A percentile compares a stretch with the other conserved stretches of the same genome.
These are phyloP conservation scores for Capromys pilorides DNA, from an alignment of 2,797 vertebrate species.

Conservation along the genomic window DNA sequence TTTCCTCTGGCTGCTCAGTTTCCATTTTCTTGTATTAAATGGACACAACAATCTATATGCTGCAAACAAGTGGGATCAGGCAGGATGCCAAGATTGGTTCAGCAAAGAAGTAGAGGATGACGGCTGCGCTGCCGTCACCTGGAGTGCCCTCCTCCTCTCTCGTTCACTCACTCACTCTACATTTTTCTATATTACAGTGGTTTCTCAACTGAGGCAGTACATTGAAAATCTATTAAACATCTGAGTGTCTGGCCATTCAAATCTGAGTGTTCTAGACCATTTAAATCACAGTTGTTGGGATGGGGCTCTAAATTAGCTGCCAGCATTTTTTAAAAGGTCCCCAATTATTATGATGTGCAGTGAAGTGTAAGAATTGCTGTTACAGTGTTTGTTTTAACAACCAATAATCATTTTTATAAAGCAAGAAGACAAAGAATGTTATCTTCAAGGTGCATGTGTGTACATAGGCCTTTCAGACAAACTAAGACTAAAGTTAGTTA, in stretches of 20 bases:
- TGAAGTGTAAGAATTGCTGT: background rate
- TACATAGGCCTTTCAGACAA: background rate
- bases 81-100: no score
- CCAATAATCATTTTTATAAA: background rate
- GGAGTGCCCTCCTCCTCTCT: no score
- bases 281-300: background rate
- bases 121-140: no score
- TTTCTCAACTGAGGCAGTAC: background rate
- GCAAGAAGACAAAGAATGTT: background rate
- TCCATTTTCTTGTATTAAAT: no score
- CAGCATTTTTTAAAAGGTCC: background rate
- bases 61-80: no score
- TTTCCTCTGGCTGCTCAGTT: no score
- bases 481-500: background rate
- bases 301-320: background rate
- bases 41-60: no score
- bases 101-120: no score
- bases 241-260: background rate
- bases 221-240: background rate
- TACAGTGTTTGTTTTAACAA: background rate
- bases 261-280: background rate
- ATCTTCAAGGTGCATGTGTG: background rate
- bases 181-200: background rate
- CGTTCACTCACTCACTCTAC: background rate
- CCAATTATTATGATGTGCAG: background rate